Conservation (phyloP, 2,113 vertebrate species). For the Lagenorhynchus albirostris region DNA sequence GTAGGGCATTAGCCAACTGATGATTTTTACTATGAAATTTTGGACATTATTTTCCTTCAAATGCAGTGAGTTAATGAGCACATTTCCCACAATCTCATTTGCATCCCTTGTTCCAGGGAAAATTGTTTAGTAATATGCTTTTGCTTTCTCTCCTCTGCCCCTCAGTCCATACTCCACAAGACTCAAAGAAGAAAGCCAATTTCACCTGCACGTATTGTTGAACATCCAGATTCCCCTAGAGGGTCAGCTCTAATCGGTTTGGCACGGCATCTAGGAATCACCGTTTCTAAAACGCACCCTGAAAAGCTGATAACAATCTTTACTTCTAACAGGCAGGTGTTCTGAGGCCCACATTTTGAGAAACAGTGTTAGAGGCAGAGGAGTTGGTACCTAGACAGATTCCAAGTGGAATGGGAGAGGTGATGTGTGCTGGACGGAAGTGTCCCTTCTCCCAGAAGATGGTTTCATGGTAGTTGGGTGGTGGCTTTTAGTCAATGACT, state of each 20-base stretch:
- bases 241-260: background rate
- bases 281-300: background rate
- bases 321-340: background rate
- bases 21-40: background rate
- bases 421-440: too few species aligned
- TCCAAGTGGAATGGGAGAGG: background rate
- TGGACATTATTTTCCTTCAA: background rate
- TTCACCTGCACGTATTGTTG: background rate
- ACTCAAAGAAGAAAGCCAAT: background rate
- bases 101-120: background rate
- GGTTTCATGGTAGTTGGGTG: background rate
- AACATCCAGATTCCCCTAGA: background rate
- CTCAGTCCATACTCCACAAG: background rate
- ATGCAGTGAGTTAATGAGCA: background rate
- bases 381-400: background rate
- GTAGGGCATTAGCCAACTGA: background rate
- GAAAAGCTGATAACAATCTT: background rate
- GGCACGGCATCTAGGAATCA: background rate
- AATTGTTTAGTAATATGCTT: background rate
- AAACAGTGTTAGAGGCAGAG: background rate
- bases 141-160: background rate
- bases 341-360: background rate
- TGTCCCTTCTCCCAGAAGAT: background rate
- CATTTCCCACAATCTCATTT: background rate
- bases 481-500: background rate